These are phyloP conservation scores for Caenorhabditis sp. DNA, from an alignment of 2,888 invertebrate genomes.

Conservation along the genomic window DNA sequence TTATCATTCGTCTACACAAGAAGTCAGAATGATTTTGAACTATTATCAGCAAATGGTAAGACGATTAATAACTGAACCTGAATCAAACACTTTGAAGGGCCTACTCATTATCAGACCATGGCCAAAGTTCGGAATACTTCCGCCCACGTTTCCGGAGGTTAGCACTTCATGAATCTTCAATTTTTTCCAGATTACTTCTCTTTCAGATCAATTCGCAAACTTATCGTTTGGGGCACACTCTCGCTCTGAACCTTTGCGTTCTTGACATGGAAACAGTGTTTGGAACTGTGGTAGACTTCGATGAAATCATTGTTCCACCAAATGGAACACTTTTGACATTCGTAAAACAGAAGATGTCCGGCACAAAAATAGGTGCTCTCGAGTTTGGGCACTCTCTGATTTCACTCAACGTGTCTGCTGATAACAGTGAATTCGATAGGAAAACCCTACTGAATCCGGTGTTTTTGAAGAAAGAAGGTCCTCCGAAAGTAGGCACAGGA, in stretches of 20 bases:
- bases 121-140: conserved; percentile 8
- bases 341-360: background rate
- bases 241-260: conserved; percentile 64
- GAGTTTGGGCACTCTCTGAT: conserved; percentile 4
- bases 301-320: conserved; percentile 54
- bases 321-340: background rate
- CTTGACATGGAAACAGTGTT: conserved; percentile 39
- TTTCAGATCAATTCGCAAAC: conserved; percentile 56
- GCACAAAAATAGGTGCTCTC: background rate
- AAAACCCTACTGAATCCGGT: background rate
- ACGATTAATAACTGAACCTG: background rate
- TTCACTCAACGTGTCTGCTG: background rate
- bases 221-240: conserved; percentile 61
- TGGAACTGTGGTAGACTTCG: conserved; percentile 58
- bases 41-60: conserved; percentile 53
- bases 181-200: background rate
- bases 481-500: conserved; percentile 1
- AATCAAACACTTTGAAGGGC: background rate
- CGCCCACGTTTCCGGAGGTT: conserved; percentile 6
- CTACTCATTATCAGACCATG: conserved; percentile 17
- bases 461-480: background rate
- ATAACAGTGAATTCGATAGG: background rate
- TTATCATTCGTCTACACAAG: conserved; percentile 54
- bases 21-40: conserved; percentile 48
- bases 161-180: background rate